Base-by-base conservation (phyloP, 2,888 invertebrate species). In the Deilephila elpenor region DNA sequence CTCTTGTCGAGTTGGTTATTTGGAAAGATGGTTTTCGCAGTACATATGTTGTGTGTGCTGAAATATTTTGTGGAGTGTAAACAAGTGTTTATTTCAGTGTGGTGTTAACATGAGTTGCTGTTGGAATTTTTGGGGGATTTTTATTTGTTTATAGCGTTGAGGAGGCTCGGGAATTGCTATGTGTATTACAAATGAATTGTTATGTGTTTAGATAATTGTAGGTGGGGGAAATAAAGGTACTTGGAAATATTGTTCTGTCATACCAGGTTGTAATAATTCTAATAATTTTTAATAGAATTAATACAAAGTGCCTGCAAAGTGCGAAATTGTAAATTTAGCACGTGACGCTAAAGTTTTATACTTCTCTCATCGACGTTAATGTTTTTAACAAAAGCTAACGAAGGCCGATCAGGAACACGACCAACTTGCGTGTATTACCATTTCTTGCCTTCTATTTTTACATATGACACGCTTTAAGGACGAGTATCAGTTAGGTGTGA, bases 1-100 rank as follows among this genome's bases (percentile, higher is more conserved):
- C 17, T 87, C 88, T 77, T 5, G 19, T 75, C 79, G 67, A 79
- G 8, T 85, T 84, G 88, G 74, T 61, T 17, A 74, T 82, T 74
- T 79, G 78, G 76, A 79, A 82, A 86, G 88, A 85, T 85, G 87
- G 67, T 67, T 84, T 84, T 85, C 82, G 82, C 78, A 76, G 79
- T 86, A 88, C 87, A 88, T 90, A 89, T 88, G 89, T 84, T 87
- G 90, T 89, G 88, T 88, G 86, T 83, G 87, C 87, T 90, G 85
- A 83, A 84, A 83, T 85, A 89, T 91, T 91, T 91, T 91, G 90
- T 85, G 85, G 87, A 89, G 85, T 88, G 86, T 87, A 88, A 91
- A 91, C 88, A 88, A 89, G 90, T 88, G 86, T 91, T 92, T 92
- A 91, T 91, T 90, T 90, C 88, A 88, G 82, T 84, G 80, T 80